Evolutionary conservation across 2,888 invertebrate genomes (phyloP), one percentile per base, ranked within the genome.

Genomic region (Xestoiulus laeticollis): DNA sequence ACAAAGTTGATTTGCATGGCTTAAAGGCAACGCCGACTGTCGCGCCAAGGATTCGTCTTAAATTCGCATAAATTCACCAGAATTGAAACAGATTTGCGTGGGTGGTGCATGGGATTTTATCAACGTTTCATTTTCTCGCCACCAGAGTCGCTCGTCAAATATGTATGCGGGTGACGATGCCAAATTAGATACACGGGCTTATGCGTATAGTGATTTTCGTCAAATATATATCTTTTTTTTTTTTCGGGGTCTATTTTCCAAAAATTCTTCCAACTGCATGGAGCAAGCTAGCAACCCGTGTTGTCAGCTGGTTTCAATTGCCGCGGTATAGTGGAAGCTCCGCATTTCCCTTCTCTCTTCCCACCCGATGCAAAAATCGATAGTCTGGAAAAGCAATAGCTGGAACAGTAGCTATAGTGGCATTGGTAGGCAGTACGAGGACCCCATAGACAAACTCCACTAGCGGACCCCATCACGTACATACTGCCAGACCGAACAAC

Each of bases 361-460:
- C n/a, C 48, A 48, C 48, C 12, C 48, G 48, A 48, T 48, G 48
- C 14, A 78, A 78, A 78, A 78, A 78, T 78, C 78, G 78, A 78
- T 78, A 78, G 78, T 78, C 78, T 78, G 78, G 78, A 22, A 6
- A 78, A 78, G 78, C 78, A 78, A 78, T 78, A 30, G 78, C 78
- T 78, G 78, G 26, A 78, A 78, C 78, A 30, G 78, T 78, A 30
- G 78, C 78, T 78, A 22, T n/a, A n/a, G 14, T 30, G 30, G 78
- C 59, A 59, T 59, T 68, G 68, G 68, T 12, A 26, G 5, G 22
- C 78, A 30, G 78, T 30, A 12, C 30, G 78, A 30, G 78, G 30
- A 1, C 78, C 78, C 78, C 26, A 19, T 16, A 48, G 16, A 48
- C 48, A n/a, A n/a, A n/a, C n/a, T n/a, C n/a, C n/a, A 3, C 16